Evolutionary conservation across 2,113 vertebrate genomes (phyloP).

Genomic region (Heterochromis multidens): DNA sequence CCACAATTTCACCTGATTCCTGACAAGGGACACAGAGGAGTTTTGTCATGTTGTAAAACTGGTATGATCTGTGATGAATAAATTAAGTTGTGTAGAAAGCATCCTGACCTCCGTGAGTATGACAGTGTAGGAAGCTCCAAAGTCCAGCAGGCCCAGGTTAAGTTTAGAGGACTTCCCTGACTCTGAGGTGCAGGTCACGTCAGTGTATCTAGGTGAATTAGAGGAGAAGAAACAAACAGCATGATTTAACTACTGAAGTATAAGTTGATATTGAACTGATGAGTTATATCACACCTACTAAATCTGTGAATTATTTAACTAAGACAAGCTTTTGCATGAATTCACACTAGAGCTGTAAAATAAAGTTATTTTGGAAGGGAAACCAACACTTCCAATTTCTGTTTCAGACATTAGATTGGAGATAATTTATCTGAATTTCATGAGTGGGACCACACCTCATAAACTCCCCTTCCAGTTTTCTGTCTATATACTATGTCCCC

Average conservation of each 20-base stretch:
- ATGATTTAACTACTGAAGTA: background rate
- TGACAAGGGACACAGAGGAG: constrained; percentile 44
- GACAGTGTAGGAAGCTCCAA: constrained; percentile 84
- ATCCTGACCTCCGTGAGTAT: constrained; percentile 79
- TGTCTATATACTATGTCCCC: no score
- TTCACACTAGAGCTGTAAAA: no score
- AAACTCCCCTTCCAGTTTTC: no score
- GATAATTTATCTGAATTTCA: no score
- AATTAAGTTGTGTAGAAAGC: background rate
- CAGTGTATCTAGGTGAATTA: constrained; percentile 54
- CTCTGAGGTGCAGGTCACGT: constrained; percentile 64
- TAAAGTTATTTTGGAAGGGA: no score
- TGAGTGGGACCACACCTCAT: no score
- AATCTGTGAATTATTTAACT: no score
- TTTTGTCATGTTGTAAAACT: background rate
- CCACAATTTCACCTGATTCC: constrained; percentile 43
- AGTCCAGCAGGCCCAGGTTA: constrained; percentile 86
- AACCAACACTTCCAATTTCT: no score
- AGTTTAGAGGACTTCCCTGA: constrained; percentile 56
- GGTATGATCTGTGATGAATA: background rate
- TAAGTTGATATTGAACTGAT: background rate
- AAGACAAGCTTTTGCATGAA: no score
- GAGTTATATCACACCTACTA: no score
- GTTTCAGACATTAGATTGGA: no score
- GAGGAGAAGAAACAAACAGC: background rate